These are phyloP conservation scores for Forficula auricularia DNA, from an alignment of 1,140 invertebrate species.

Conservation along the genomic window DNA sequence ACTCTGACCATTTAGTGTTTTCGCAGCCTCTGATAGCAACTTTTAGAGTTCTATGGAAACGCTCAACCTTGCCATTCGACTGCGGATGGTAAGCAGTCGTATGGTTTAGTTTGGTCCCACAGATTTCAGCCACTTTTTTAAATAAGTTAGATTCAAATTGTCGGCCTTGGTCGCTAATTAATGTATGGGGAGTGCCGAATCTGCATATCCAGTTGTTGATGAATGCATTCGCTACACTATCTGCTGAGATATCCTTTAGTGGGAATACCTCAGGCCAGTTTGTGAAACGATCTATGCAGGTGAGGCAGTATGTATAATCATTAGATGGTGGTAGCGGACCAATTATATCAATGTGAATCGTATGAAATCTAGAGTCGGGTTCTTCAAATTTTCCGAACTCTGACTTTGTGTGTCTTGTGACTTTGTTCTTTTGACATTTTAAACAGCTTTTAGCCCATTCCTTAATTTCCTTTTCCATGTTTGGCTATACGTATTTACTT, in stretches of 20 bases:
- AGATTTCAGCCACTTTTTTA: no score
- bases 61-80: constrained; percentile 22
- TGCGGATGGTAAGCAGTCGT: constrained; percentile 24
- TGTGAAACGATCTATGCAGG: constrained; percentile 25
- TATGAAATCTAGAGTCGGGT: constrained; percentile 15
- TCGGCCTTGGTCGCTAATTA: constrained; percentile 15
- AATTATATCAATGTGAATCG: constrained; percentile 22
- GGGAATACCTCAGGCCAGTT: constrained; percentile 29
- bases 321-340: constrained; percentile 13
- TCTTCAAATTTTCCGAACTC: constrained; percentile 13
- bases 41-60: constrained; percentile 26
- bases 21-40: constrained; percentile 16
- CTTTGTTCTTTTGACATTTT: constrained; percentile 19
- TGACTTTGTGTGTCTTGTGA: constrained; percentile 13
- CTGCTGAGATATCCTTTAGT: constrained; percentile 13
- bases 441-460: constrained; percentile 15
- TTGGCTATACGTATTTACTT: constrained; percentile 26
- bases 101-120: constrained; percentile 6
- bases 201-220: constrained; percentile 4
- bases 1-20: neutral
- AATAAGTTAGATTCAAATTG: constrained; percentile 11
- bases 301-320: constrained; percentile 16
- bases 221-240: constrained; percentile 7
- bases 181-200: constrained; percentile 11
- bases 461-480: constrained; percentile 16